phyloP scores from a whole-genome alignment of 2,113 vertebrate genomes.

The Lamprologus lemairii region DNA sequence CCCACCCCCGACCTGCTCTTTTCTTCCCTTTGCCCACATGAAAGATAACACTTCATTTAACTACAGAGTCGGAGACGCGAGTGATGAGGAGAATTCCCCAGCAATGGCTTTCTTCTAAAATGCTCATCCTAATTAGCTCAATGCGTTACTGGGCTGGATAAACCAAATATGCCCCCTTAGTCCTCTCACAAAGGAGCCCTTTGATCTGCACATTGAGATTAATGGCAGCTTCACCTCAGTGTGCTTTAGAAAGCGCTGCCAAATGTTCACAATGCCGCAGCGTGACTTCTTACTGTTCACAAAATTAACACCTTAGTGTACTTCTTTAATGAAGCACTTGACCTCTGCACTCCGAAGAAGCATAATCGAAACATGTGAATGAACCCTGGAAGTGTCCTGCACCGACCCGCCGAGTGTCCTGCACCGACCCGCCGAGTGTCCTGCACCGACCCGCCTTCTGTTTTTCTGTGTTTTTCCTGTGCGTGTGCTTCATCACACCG shows the following conservation, averaged over 20 bases:
- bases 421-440: background rate
- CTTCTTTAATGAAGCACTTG: background rate
- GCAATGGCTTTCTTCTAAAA: constrained; percentile 19
- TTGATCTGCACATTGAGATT: constrained; percentile 7
- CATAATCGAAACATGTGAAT: background rate
- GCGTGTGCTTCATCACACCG: background rate
- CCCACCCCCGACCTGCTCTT: background rate
- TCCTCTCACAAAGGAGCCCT: background rate
- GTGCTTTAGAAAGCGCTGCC: background rate
- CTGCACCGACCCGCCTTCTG: background rate
- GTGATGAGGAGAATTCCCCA: constrained; percentile 7
- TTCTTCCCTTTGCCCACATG: background rate
- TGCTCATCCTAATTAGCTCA: constrained; percentile 27
- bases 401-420: background rate
- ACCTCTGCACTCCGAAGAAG: background rate
- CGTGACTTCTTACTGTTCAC: background rate
- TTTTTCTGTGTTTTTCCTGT: background rate
- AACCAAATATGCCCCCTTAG: background rate
- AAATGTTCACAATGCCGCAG: background rate
- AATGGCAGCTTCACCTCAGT: background rate
- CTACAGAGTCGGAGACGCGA: constrained; percentile 2
- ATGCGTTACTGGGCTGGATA: constrained; percentile 9
- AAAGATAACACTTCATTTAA: constrained; percentile 56
- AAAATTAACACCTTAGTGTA: background rate
- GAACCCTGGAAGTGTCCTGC: background rate